Percentiles rank a stretch among this genome's conserved stretches.
These are phyloP conservation scores for Stigmatopora argus DNA, from an alignment of 2,113 vertebrate genomes.

Conservation along the genomic window DNA sequence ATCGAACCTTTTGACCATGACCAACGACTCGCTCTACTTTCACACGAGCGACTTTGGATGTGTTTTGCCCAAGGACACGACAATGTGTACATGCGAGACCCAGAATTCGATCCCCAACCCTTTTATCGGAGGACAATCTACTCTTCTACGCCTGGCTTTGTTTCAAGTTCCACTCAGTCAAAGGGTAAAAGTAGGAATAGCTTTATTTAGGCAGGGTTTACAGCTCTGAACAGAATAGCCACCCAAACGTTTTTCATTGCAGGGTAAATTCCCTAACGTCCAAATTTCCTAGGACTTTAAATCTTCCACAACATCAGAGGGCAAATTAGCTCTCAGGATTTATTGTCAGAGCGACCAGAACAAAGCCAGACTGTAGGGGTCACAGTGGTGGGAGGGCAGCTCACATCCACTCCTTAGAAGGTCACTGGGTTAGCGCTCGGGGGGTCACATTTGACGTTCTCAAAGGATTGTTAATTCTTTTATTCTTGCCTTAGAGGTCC, in stretches of 20 bases:
- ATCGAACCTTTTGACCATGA: no score
- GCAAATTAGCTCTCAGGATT: slow-evolving; percentile 61
- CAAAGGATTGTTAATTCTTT: slow-evolving; percentile 64
- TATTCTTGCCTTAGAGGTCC: slow-evolving; percentile 54
- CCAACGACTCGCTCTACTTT: no score
- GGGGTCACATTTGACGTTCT: slow-evolving; percentile 44
- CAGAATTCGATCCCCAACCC: no score
- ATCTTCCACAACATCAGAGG: slow-evolving; percentile 50
- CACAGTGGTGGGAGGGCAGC: slow-evolving; percentile 37
- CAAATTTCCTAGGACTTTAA: slow-evolving; percentile 7
- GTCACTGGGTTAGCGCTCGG: slow-evolving; percentile 32
- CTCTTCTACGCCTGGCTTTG: background rate
- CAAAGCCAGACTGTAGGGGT: slow-evolving; percentile 51
- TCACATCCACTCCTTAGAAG: slow-evolving; percentile 40
- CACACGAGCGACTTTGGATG: no score
- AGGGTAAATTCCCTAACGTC: background rate
- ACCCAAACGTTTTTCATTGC: background rate
- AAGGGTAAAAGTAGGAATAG: background rate
- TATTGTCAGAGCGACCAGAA: slow-evolving; percentile 55
- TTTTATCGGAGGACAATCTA: no score
- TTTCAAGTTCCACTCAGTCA: background rate
- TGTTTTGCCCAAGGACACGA: no score
- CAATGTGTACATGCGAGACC: no score
- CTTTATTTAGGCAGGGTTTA: background rate
- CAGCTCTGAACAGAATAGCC: background rate